A percentile compares a stretch with the other conserved stretches of the same genome.
Evolutionary conservation across 2,888 invertebrate species (phyloP).

Genomic region (Epistrophella euchroma): DNA sequence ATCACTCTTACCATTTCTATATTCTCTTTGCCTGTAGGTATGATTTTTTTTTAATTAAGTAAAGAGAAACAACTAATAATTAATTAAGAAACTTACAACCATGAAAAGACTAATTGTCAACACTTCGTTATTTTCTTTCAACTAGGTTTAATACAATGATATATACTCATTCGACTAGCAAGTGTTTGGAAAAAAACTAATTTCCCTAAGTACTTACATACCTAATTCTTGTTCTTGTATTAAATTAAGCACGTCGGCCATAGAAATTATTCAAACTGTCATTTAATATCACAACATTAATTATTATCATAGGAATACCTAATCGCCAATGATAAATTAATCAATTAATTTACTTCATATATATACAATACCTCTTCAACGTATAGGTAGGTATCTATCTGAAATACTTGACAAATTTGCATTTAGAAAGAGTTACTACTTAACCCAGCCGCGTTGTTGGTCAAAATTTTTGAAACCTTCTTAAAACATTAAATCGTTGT

Average conservation of each 20-base stretch:
- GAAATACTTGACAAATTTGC: neutral
- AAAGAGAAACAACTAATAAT: too few species aligned
- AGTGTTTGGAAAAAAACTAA: neutral
- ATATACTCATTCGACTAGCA: neutral
- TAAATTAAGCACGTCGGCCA: neutral
- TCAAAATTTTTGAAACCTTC: neutral
- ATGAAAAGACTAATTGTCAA: neutral
- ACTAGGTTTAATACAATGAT: neutral
- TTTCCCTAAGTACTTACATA: slow-evolving; percentile 10
- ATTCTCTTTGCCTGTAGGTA: too few species aligned
- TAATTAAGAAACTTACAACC: neutral
- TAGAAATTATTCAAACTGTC: slow-evolving; percentile 26
- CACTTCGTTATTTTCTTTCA: neutral
- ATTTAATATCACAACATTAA: neutral
- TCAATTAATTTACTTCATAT: neutral
- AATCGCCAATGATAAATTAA: slow-evolving; percentile 13
- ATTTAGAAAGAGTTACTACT: neutral
- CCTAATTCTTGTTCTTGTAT: neutral
- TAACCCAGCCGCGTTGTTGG: neutral
- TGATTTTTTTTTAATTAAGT: neutral
- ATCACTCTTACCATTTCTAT: too few species aligned
- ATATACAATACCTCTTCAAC: neutral
- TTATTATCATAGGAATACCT: slow-evolving; percentile 18
- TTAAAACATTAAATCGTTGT: neutral
- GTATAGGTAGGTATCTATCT: too few species aligned